These are phyloP conservation scores for Apostichopus parvimensis DNA, from an alignment of 35 echinoderm and acorn worm species.

Conservation along the genomic window DNA sequence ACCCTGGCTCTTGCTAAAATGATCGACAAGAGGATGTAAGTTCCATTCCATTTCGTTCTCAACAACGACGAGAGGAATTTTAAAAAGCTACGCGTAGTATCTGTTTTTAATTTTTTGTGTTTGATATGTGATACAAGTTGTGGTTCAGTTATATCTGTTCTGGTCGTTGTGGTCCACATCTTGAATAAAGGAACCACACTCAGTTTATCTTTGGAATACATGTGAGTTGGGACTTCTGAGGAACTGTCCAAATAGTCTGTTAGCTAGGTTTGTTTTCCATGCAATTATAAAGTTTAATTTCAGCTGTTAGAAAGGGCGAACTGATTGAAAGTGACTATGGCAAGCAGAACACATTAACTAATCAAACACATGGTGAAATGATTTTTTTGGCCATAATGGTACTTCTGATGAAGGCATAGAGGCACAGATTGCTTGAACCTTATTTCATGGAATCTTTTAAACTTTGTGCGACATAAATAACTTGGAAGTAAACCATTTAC, in stretches of 20 bases:
- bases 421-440: neutral
- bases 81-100: too few relatives aligned
- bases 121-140: too few relatives aligned
- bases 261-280: too few relatives aligned
- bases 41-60: neutral
- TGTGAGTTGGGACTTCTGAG: too few relatives aligned
- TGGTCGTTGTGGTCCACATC: too few relatives aligned
- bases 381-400: neutral
- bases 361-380: neutral
- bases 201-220: too few relatives aligned
- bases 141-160: too few relatives aligned
- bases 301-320: neutral
- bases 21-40: conserved; percentile 99
- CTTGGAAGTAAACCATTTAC: conserved; percentile 6
- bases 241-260: too few relatives aligned
- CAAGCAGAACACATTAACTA: neutral
- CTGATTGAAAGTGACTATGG: neutral
- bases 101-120: too few relatives aligned
- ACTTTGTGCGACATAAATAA: neutral
- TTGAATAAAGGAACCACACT: too few relatives aligned
- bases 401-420: neutral
- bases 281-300: too few relatives aligned
- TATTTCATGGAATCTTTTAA: neutral
- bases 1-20: conserved; percentile 92
- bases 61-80: neutral